Conservation (phyloP, 2,888 invertebrate genomes). For the Eumacrocentrus americanus region DNA sequence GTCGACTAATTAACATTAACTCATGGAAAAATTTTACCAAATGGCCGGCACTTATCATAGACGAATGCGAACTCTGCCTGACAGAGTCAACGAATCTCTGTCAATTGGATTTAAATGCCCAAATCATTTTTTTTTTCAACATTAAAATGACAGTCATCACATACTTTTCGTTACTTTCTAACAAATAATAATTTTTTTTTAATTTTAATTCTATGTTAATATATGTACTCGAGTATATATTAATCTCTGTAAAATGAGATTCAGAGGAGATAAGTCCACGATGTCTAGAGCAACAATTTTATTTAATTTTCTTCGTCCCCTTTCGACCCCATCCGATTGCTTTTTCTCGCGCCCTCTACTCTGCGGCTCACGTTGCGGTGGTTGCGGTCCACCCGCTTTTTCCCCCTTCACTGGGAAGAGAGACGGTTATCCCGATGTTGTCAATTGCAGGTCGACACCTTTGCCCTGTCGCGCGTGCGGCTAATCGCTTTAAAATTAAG, state of each 20-base stretch:
- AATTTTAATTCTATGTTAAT: too few species aligned
- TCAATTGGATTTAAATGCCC: too few species aligned
- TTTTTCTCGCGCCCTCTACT: not conserved
- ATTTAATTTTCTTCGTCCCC: too few species aligned
- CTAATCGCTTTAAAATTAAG: slow-evolving; percentile 59
- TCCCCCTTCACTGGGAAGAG: slow-evolving; percentile 3
- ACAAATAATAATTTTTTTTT: too few species aligned
- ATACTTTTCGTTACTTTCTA: too few species aligned
- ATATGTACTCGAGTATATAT: too few species aligned
- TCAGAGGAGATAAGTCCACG: not conserved
- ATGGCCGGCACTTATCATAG: slow-evolving; percentile 35
- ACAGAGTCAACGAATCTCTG: too few species aligned
- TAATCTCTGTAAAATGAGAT: not conserved
- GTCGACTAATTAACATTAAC: slow-evolving; percentile 59
- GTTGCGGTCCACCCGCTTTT: not conserved
- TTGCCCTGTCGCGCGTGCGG: slow-evolving; percentile 56
- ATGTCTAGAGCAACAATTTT: not conserved
- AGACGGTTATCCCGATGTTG: slow-evolving; percentile 41
- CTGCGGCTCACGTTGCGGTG: not conserved
- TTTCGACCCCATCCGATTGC: not conserved
- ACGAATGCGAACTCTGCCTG: not conserved
- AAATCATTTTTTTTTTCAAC: too few species aligned
- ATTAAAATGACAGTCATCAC: too few species aligned
- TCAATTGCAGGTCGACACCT: slow-evolving; percentile 60
- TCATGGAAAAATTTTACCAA: slow-evolving; percentile 56